These are phyloP conservation scores for Acanthosepion esculentum DNA, from an alignment of 2,888 invertebrate species.

Conservation along the genomic window DNA sequence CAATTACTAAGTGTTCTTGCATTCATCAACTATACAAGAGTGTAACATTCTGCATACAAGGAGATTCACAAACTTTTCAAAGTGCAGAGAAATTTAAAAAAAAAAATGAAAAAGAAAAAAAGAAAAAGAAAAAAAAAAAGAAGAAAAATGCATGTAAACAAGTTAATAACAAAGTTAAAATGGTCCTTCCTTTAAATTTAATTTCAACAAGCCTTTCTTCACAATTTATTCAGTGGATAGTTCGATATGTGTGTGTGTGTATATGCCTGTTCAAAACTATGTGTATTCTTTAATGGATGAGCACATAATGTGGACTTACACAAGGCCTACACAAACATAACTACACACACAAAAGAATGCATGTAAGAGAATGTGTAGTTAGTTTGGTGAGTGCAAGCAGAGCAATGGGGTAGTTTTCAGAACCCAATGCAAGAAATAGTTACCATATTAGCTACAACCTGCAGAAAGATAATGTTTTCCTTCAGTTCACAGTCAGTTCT, in stretches of 20 bases:
- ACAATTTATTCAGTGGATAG: constrained; percentile 33
- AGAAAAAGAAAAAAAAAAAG: no score
- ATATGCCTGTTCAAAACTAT: background rate
- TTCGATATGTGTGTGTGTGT: background rate
- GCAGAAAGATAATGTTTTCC: background rate
- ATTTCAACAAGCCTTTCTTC: background rate
- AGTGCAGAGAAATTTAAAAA: background rate
- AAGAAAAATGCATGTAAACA: constrained; percentile 10
- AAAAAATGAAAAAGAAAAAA: background rate
- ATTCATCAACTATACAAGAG: constrained; percentile 38
- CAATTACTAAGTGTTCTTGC: constrained; percentile 38
- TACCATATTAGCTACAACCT: background rate
- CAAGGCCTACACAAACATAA: background rate
- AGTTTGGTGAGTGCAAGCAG: background rate
- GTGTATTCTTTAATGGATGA: background rate
- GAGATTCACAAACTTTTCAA: background rate
- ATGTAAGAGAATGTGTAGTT: background rate
- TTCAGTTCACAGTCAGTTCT: background rate
- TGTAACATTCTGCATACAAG: background rate
- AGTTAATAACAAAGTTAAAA: background rate
- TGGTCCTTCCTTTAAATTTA: background rate
- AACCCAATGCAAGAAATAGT: background rate
- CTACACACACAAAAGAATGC: background rate
- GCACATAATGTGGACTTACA: background rate
- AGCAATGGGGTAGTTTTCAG: no score